These are phyloP conservation scores for Echiichthys vipera DNA, from an alignment of 2,797 vertebrate genomes.

Conservation along the genomic window DNA sequence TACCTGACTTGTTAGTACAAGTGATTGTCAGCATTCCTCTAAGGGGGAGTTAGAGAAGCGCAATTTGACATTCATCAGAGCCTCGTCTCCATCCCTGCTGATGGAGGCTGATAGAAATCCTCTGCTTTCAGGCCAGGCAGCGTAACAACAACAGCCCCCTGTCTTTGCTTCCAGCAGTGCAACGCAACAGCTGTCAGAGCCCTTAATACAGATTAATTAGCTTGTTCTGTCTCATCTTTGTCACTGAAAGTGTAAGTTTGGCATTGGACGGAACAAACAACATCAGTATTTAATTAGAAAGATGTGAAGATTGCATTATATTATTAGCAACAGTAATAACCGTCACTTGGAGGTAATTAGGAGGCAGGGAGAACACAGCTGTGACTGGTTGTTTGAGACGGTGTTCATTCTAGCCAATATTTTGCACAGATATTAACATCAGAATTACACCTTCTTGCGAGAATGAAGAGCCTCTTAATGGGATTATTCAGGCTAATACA, in stretches of 20 bases:
- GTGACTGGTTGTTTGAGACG: neutral
- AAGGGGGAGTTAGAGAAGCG: conserved; percentile 68
- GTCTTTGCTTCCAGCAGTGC: conserved; percentile 52
- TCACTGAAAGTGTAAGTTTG: conserved; percentile 6
- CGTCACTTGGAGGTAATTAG: conserved; percentile 10
- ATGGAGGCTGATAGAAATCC: conserved; percentile 67
- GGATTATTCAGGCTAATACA: neutral
- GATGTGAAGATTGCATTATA: conserved; percentile 9
- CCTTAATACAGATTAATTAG: conserved; percentile 58
- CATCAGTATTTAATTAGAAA: conserved; percentile 26
- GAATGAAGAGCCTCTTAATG: neutral
- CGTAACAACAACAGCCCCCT: conserved; percentile 23
- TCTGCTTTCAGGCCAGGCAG: conserved; percentile 57
- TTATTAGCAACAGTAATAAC: neutral
- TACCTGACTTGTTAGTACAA: conserved; percentile 83
- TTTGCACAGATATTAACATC: no score
- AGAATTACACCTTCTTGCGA: neutral
- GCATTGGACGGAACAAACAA: conserved; percentile 26
- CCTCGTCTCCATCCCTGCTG: conserved; percentile 60
- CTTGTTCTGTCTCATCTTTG: conserved; percentile 33
- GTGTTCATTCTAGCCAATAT: neutral
- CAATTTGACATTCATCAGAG: conserved; percentile 72
- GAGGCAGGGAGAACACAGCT: neutral
- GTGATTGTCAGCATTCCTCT: conserved; percentile 80
- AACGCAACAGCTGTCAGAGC: conserved; percentile 50